Conservation (phyloP, 2,888 invertebrate genomes). For the Caenorhabditis sp. region DNA sequence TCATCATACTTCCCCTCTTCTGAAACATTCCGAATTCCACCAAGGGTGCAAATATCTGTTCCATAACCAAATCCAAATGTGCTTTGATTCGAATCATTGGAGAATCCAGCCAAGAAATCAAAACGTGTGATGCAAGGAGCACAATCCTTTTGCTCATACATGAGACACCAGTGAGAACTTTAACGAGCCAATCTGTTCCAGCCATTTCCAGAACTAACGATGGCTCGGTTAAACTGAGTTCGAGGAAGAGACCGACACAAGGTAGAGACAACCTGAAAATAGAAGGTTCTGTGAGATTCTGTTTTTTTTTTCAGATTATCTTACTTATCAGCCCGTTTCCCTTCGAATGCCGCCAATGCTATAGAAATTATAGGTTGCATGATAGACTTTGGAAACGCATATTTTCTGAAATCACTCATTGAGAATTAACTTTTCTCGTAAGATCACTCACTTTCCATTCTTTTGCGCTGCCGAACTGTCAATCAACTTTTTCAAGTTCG, state of each 20-base stretch:
- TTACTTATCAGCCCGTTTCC: conserved; percentile 48
- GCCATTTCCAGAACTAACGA: conserved; percentile 74
- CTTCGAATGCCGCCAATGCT: conserved; percentile 66
- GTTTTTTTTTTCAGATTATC: too few species aligned
- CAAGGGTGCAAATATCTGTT: conserved; percentile 93
- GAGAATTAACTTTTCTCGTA: neutral
- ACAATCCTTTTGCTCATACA: conserved; percentile 67
- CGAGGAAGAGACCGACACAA: conserved; percentile 74
- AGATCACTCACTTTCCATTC: conserved; percentile 64
- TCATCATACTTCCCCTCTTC: conserved; percentile 47
- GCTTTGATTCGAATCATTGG: conserved; percentile 74
- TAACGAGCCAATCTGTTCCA: conserved; percentile 80
- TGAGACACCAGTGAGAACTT: conserved; percentile 70
- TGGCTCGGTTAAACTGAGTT: conserved; percentile 75
- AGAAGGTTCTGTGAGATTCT: neutral
- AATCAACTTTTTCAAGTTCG: conserved; percentile 70
- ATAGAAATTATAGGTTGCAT: conserved; percentile 78
- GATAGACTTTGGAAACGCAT: conserved; percentile 74
- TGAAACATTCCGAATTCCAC: conserved; percentile 87
- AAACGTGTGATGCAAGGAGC: conserved; percentile 70
- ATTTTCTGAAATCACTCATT: conserved; percentile 57
- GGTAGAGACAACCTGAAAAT: conserved; percentile 71
- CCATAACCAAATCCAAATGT: conserved; percentile 85
- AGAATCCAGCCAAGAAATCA: conserved; percentile 78
- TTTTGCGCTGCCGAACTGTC: conserved; percentile 60